Conservation (phyloP, 2,888 invertebrate genomes). For the Drosophila formosana region DNA sequence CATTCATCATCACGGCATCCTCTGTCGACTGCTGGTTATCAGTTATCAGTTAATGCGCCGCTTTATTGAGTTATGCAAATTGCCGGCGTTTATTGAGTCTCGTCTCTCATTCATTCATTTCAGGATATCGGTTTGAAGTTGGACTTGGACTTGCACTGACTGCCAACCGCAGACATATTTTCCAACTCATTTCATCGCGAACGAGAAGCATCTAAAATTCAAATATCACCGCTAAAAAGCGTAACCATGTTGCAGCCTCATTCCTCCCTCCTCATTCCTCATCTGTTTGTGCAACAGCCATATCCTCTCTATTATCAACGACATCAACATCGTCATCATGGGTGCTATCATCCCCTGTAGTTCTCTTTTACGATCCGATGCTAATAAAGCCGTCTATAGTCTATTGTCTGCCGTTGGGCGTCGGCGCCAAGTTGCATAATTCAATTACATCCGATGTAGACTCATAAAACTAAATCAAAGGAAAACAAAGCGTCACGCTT, state of each 20-base stretch:
- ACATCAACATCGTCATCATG: slow-evolving; percentile 36
- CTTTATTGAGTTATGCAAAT: slow-evolving; percentile 68
- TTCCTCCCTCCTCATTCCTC: slow-evolving; percentile 9
- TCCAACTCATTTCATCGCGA: slow-evolving; percentile 81
- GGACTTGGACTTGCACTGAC: slow-evolving; percentile 13
- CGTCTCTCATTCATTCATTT: background rate
- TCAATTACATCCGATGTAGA: slow-evolving; percentile 85
- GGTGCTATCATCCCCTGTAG: slow-evolving; percentile 46
- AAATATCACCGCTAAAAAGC: slow-evolving; percentile 76
- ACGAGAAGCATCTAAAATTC: slow-evolving; percentile 62
- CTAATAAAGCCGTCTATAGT: slow-evolving; percentile 83
- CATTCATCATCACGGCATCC: slow-evolving; percentile 31
- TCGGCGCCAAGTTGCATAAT: slow-evolving; percentile 84
- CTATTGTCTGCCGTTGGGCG: slow-evolving; percentile 57
- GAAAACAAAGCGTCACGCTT: slow-evolving; percentile 84
- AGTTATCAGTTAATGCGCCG: slow-evolving; percentile 55
- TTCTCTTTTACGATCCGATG: slow-evolving; percentile 79
- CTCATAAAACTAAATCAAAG: slow-evolving; percentile 84
- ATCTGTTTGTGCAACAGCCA: slow-evolving; percentile 50
- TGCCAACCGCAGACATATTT: slow-evolving; percentile 76
- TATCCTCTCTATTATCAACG: slow-evolving; percentile 40
- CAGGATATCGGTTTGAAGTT: slow-evolving; percentile 16
- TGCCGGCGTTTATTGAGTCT: slow-evolving; percentile 28
- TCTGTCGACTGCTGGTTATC: slow-evolving; percentile 53
- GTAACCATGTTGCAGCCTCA: slow-evolving; percentile 49